Conservation (phyloP, 2,888 invertebrate species). For the Perithous albicinctus region DNA sequence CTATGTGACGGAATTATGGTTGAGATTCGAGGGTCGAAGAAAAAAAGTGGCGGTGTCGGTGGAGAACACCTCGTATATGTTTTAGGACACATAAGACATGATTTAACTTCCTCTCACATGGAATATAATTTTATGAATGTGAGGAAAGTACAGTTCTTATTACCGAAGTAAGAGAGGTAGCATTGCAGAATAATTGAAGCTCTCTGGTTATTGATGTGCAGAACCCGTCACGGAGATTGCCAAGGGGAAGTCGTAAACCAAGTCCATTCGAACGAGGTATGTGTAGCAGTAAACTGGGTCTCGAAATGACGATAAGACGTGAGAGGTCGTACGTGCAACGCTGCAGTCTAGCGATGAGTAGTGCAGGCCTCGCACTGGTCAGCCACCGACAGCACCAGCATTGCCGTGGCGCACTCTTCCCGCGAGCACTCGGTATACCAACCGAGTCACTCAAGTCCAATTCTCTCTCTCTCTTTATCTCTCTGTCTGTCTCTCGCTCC, state of each 20-base stretch:
- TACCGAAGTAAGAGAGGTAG: not conserved
- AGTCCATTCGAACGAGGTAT: conserved; percentile 22
- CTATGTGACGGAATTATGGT: too few species aligned
- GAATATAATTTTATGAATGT: not conserved
- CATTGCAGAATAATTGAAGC: conserved; percentile 20
- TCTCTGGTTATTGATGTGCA: not conserved
- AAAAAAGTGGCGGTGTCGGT: not conserved
- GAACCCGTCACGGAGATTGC: conserved; percentile 22
- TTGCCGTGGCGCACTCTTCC: not conserved
- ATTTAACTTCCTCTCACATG: too few species aligned
- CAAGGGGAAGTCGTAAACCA: conserved; percentile 39
- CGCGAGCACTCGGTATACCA: conserved; percentile 14
- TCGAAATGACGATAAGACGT: conserved; percentile 38
- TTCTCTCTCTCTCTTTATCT: too few species aligned
- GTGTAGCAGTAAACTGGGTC: conserved; percentile 23
- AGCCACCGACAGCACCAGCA: not conserved
- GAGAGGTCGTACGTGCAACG: conserved; percentile 23
- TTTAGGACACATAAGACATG: not conserved
- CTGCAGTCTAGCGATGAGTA: conserved; percentile 22
- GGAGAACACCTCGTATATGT: too few species aligned
- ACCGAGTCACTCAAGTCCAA: not conserved
- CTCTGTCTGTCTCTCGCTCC: too few species aligned
- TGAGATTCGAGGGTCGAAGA: too few species aligned
- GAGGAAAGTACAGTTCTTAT: conserved; percentile 1
- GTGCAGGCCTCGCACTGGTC: conserved; percentile 29